phyloP scores from a whole-genome alignment of 2,888 invertebrate species.

The Timandra comae region DNA sequence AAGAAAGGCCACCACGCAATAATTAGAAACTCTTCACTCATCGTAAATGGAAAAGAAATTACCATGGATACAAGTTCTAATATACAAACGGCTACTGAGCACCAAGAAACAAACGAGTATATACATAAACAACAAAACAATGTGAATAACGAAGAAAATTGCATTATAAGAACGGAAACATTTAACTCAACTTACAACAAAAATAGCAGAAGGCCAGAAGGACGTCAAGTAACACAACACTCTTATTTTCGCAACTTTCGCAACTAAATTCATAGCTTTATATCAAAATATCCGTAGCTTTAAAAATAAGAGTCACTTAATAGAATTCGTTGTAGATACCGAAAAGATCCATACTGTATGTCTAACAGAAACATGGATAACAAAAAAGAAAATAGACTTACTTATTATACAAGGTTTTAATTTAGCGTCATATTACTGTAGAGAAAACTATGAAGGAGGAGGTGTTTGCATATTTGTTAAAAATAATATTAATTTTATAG shows the following conservation, averaged over 20 bases:
- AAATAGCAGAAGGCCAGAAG: no score
- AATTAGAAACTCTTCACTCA: constrained; percentile 1
- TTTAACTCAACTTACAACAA: no score
- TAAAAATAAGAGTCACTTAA: constrained; percentile 3
- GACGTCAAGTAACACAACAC: neutral
- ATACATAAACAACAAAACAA: no score
- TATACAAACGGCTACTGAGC: no score
- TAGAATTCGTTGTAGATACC: constrained; percentile 2
- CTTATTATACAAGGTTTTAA: neutral
- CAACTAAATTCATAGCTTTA: neutral
- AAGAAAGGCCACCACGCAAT: constrained; percentile 3
- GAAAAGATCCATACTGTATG: neutral
- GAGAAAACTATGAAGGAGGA: constrained; percentile 1
- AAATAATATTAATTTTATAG: neutral
- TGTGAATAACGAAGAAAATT: no score
- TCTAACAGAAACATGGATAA: constrained; percentile 6
- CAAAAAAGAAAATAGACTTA: constrained; percentile 1
- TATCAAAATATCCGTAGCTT: constrained; percentile 5
- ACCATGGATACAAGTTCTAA: no score
- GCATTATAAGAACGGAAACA: no score
- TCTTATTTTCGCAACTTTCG: constrained; percentile 2
- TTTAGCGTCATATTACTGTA: neutral
- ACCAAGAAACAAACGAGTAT: neutral
- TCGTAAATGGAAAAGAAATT: constrained; percentile 2
- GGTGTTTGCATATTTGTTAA: constrained; percentile 2